phyloP scores from a whole-genome alignment of 2,113 vertebrate species.

The Isurus oxyrinchus region DNA sequence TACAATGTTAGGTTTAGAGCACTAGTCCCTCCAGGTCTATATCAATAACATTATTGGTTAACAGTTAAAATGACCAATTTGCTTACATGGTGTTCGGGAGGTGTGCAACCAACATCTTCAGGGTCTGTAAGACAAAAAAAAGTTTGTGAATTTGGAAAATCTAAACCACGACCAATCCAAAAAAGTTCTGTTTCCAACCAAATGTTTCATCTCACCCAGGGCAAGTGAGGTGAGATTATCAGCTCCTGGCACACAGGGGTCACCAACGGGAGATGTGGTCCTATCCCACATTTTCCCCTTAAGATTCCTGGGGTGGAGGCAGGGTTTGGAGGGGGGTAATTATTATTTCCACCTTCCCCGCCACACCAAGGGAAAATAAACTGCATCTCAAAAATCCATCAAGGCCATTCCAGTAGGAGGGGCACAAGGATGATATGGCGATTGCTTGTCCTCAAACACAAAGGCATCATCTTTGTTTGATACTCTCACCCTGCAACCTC shows the following conservation, averaged over 20 bases:
- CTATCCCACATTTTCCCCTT: not conserved
- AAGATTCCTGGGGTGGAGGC: not conserved
- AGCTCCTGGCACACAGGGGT: not conserved
- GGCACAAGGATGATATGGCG: not conserved
- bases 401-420: not conserved
- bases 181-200: not conserved
- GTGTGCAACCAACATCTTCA: constrained; percentile 79
- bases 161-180: not conserved
- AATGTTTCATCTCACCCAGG: too few species aligned
- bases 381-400: not conserved
- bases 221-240: too few species aligned
- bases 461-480: not conserved
- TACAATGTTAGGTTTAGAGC: constrained; percentile 42
- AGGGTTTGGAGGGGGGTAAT: not conserved
- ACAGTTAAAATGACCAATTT: rapidly evolving
- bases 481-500: not conserved
- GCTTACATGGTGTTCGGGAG: constrained; percentile 79
- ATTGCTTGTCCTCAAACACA: not conserved
- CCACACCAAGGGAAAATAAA: not conserved
- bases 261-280: not conserved
- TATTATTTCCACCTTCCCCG: not conserved
- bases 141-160: not conserved
- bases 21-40: not conserved
- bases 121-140: constrained; percentile 63
- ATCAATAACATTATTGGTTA: not conserved